Conservation (phyloP, 2,888 invertebrate species). For the Macroteleia sp. region DNA sequence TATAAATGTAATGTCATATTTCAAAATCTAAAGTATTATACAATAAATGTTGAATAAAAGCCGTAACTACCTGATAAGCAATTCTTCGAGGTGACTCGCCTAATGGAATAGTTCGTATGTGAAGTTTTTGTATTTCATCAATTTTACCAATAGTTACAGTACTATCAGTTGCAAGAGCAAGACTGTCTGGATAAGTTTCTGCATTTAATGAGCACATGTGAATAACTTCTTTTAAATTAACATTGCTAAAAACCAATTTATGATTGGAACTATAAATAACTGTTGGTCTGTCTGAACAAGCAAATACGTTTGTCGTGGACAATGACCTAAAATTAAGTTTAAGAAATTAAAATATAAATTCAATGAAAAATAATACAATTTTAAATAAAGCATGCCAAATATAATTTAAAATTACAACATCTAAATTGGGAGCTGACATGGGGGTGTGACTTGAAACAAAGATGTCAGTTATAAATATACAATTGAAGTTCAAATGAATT, state of each 20-base stretch:
- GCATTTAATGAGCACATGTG: constrained; percentile 99
- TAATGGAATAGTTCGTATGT: constrained; percentile 97
- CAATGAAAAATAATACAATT: too few relatives aligned
- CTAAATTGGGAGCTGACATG: too few relatives aligned
- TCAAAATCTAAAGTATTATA: too few relatives aligned
- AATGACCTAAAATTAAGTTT: constrained; percentile 87
- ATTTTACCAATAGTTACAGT: constrained; percentile 97
- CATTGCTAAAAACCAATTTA: constrained; percentile 99
- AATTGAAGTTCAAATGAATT: too few relatives aligned
- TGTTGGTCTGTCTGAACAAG: constrained; percentile 98
- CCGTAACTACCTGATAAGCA: constrained; percentile 91
- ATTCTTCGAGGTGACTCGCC: constrained; percentile 97
- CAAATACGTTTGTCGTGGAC: constrained; percentile 98
- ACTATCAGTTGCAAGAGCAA: constrained; percentile 94
- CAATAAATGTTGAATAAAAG: too few relatives aligned
- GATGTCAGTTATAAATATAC: too few relatives aligned
- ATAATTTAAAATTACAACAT: too few relatives aligned
- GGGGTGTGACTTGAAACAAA: too few relatives aligned
- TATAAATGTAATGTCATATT: too few relatives aligned
- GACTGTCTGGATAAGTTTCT: constrained; percentile 95
- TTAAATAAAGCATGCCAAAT: too few relatives aligned
- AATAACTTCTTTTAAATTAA: constrained; percentile 96
- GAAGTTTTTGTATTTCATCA: constrained; percentile 98
- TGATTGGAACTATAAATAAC: constrained; percentile 99
- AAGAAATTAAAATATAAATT: too few relatives aligned